Conservation (phyloP, 2,113 vertebrate species). For the Coptodon rendalli region DNA sequence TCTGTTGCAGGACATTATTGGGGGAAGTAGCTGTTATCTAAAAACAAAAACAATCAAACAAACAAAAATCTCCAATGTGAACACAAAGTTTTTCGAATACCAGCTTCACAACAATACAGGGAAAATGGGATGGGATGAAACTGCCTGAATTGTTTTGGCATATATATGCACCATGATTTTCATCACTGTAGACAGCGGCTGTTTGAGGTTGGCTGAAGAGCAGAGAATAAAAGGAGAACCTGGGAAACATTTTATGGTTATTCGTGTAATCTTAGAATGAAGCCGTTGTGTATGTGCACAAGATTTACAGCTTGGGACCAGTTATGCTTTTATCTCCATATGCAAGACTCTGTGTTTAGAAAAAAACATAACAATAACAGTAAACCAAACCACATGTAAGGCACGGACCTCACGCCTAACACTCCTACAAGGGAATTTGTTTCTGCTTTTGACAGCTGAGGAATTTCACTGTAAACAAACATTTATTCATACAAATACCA, state of each 20-base stretch:
- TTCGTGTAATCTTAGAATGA: not conserved
- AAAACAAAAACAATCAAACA: not conserved
- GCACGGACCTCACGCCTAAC: slow-evolving; percentile 55
- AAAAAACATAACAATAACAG: slow-evolving; percentile 32
- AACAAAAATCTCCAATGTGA: not conserved
- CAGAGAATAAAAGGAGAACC: not conserved
- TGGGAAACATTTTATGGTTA: not conserved
- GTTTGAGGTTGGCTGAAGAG: not conserved
- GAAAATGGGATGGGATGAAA: not conserved
- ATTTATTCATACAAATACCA: slow-evolving; percentile 28
- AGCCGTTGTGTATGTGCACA: not conserved
- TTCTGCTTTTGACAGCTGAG: slow-evolving; percentile 51
- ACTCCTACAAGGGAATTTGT: slow-evolving; percentile 69
- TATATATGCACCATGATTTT: not conserved
- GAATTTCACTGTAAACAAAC: slow-evolving; percentile 51
- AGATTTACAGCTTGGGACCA: not conserved
- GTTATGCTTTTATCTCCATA: slow-evolving; percentile 20
- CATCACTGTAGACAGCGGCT: not conserved
- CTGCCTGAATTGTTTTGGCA: not conserved
- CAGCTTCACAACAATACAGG: not conserved
- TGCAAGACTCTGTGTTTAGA: slow-evolving; percentile 7
- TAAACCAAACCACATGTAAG: slow-evolving; percentile 1
- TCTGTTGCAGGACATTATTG: not conserved
- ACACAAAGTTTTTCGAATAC: accelerated
- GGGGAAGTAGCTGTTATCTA: not conserved